Evolutionary conservation across 2,797 vertebrate genomes (phyloP), one percentile per base, ranked within the genome.

Genomic region (Cheirogaleus major): DNA sequence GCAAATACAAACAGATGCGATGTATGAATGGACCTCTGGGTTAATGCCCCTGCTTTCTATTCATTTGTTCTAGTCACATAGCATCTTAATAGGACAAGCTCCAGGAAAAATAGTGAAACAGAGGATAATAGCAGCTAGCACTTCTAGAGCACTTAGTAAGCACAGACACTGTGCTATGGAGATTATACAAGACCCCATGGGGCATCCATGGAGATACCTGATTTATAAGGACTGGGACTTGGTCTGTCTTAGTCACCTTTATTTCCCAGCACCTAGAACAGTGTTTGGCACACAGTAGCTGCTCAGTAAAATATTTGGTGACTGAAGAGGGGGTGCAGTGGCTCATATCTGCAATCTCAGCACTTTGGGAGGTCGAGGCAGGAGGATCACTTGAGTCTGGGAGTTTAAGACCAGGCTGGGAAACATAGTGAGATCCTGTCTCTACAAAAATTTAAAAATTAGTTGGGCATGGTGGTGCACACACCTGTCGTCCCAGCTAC

Each of bases 1-100:
- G 96, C 89, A 96, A 97, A 95, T 94, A 83, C 87, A 97, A 96
- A 97, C 95, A 97, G 91, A 96, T 96, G 84, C 0, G 7, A 83
- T 32, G 32, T 76, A 67, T 76, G 87, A 75, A 45, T 52, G 82
- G 93, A 80, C 89, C 79, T 93, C 63, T 70, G 91, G 85, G 80
- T 88, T 93, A 91, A 96, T 50, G 72, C 30, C 50, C 83, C 72
- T 78, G 94, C 83, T 95, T 97, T 95, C 80, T 84, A 89, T 87
- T 91, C 91, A 55, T 96, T 96, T 97, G 82, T 96, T 94, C 59
- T 91, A 30, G 32, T 91, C 83, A 30, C 69, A 43, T 12, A 73
- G 59, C 45, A 20, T 83, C 96, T 93, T 96, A 89, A 81, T 13
- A 41, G 91, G 70, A 82, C 72, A 27, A 57, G 69, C n/a, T 32